These are phyloP conservation scores for Meandrusa payeni DNA, from an alignment of 2,888 invertebrate species.

Conservation along the genomic window DNA sequence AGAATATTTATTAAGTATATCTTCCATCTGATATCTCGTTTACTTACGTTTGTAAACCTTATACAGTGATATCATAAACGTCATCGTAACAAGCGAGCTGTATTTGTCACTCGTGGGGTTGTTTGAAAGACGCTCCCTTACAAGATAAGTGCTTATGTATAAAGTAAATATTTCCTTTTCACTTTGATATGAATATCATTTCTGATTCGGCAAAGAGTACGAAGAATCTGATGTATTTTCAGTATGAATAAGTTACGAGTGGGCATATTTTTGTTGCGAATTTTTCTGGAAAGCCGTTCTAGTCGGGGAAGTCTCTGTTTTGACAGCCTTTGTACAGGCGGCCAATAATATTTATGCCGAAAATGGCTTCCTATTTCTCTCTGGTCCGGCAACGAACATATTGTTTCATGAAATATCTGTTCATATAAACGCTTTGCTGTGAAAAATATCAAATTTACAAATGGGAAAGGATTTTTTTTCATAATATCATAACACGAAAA, in stretches of 20 bases:
- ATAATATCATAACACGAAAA: no score
- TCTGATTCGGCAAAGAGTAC: background rate
- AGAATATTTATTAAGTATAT: background rate
- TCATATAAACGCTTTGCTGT: no score
- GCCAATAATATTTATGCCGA: conserved; percentile 12
- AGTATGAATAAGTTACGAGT: background rate
- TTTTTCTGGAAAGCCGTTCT: conserved; percentile 3
- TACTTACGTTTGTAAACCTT: background rate
- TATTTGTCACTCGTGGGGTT: conserved; percentile 3
- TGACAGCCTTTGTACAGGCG: conserved; percentile 16
- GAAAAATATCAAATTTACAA: no score
- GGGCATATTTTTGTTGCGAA: conserved; percentile 2
- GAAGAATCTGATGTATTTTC: background rate
- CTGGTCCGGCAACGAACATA: background rate
- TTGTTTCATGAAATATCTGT: no score
- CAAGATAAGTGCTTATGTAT: conserved; percentile 7
- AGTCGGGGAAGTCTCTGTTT: conserved; percentile 10
- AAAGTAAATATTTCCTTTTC: background rate
- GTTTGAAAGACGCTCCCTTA: conserved; percentile 1
- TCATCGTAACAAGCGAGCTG: conserved; percentile 3
- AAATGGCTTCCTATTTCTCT: conserved; percentile 19
- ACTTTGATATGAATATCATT: conserved; percentile 2
- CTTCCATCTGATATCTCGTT: background rate
- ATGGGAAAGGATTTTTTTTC: no score
- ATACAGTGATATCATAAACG: conserved; percentile 7